Evolutionary conservation across 2,888 invertebrate species (phyloP).

Genomic region (Lithophane leautieri): DNA sequence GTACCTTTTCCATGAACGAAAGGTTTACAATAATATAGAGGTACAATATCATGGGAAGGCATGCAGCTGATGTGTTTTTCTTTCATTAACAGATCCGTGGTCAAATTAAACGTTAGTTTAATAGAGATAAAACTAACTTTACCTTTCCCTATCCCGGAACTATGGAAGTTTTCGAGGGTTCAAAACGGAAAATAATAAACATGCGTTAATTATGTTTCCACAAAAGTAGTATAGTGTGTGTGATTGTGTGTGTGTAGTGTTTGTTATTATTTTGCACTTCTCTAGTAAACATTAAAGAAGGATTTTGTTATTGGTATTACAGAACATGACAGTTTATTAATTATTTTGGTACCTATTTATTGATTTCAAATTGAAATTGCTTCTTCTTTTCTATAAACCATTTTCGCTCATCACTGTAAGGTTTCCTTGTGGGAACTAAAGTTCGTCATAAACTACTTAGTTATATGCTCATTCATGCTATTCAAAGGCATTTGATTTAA

Average conservation of each 20-base stretch:
- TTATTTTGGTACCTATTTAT: background rate
- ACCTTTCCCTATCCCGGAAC: background rate
- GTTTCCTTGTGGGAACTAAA: background rate
- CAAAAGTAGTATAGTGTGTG: no score
- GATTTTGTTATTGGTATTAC: no score
- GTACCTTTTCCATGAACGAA: background rate
- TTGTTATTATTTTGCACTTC: background rate
- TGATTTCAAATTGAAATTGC: conserved; percentile 3
- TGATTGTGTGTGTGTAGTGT: no score
- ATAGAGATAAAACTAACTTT: conserved; percentile 32
- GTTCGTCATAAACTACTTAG: no score
- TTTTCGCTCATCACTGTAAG: background rate
- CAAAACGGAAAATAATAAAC: conserved; percentile 19
- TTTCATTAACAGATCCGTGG: conserved; percentile 38
- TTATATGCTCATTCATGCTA: background rate
- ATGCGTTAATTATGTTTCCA: conserved; percentile 4
- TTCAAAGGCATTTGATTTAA: background rate
- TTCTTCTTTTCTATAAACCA: background rate
- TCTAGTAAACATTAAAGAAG: background rate
- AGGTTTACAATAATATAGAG: background rate
- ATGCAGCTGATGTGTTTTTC: conserved; percentile 33
- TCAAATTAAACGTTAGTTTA: conserved; percentile 24
- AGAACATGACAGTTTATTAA: background rate
- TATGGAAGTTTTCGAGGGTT: conserved; percentile 11
- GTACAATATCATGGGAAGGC: background rate